Evolutionary conservation across 1,140 invertebrate genomes (phyloP).

Genomic region (Drosophila gunungcola): DNA sequence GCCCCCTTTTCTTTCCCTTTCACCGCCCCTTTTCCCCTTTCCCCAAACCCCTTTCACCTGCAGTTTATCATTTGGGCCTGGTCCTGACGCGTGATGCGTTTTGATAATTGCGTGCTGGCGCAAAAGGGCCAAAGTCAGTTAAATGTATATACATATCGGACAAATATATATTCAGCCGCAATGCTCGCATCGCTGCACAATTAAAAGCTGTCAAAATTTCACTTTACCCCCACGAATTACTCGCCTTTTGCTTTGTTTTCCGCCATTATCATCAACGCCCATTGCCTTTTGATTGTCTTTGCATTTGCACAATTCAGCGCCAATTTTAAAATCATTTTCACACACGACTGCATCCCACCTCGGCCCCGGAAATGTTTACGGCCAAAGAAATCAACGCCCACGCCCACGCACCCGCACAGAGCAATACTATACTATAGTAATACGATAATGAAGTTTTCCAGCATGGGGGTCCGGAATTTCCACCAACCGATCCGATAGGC

Average conservation of each 20-base stretch:
- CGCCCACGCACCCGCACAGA: conserved; percentile 10
- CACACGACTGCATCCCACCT: conserved; percentile 74
- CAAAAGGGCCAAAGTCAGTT: conserved; percentile 27
- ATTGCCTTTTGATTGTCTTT: conserved; percentile 78
- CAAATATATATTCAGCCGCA: conserved; percentile 22
- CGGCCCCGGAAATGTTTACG: conserved; percentile 72
- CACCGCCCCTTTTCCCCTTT: conserved; percentile 4
- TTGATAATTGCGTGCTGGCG: conserved; percentile 42
- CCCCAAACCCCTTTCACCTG: conserved; percentile 13
- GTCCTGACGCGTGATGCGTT: conserved; percentile 48
- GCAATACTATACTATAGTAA: not conserved
- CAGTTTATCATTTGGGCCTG: conserved; percentile 52
- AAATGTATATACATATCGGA: conserved; percentile 37
- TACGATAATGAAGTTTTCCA: conserved; percentile 57
- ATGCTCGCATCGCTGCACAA: conserved; percentile 68
- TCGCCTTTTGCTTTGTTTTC: conserved; percentile 53
- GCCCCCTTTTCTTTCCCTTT: not conserved
- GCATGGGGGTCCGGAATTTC: conserved; percentile 20
- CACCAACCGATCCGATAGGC: conserved; percentile 42
- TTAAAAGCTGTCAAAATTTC: conserved; percentile 81
- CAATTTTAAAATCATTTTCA: conserved; percentile 83
- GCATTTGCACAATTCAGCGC: conserved; percentile 63
- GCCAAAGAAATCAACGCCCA: conserved; percentile 57
- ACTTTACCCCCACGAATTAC: conserved; percentile 19
- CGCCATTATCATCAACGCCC: conserved; percentile 62